Evolutionary conservation across 2,113 vertebrate genomes (phyloP), one percentile per base, ranked within the genome.

Genomic region (Panthera uncia): DNA sequence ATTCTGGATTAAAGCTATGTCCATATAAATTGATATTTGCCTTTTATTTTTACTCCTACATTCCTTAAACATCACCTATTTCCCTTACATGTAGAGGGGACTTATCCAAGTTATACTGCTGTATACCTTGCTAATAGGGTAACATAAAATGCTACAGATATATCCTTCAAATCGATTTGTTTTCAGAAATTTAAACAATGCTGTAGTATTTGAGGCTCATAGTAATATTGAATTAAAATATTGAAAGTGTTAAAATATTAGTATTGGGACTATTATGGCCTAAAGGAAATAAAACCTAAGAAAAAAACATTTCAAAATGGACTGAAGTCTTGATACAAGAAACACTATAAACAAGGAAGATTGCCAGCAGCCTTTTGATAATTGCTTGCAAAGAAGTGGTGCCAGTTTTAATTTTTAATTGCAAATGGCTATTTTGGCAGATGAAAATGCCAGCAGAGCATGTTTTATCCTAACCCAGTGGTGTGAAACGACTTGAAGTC

Each of bases 381-480:
- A 99, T 98, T 99, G 98, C 98, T 98, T 98, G 83, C 52, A 92
- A 92, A 98, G 96, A 98, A 96, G 81, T 91, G 96, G 91, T 98
- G 98, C 99, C 98, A 98, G 93, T 98, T 99, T 98, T 98, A 98
- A 98, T 98, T 99, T 98, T 99, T 99, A 98, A 99, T 99, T 98
- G 98, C 98, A 99, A 99, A 99, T 99, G 98, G 98, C 98, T 98
- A 81, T 98, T 98, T 98, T 99, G 99, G 99, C 98, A 98, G 97
- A 95, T 97, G 94, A 96, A 98, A 98, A 97, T 98, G 98, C 98
- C 98, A 98, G 73, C 93, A 66, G 97, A 97, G 45, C 86, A 74
- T 98, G 96, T 98, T 98, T 97, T 96, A 87, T 97, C 96, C 97
- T 85, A 97, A 73, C 88, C 96, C 95, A 97, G 89, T 91, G 96